Evolutionary conservation across 2,113 vertebrate species (phyloP), one percentile per base, ranked within the genome.

Genomic region (Petroica traversi): DNA sequence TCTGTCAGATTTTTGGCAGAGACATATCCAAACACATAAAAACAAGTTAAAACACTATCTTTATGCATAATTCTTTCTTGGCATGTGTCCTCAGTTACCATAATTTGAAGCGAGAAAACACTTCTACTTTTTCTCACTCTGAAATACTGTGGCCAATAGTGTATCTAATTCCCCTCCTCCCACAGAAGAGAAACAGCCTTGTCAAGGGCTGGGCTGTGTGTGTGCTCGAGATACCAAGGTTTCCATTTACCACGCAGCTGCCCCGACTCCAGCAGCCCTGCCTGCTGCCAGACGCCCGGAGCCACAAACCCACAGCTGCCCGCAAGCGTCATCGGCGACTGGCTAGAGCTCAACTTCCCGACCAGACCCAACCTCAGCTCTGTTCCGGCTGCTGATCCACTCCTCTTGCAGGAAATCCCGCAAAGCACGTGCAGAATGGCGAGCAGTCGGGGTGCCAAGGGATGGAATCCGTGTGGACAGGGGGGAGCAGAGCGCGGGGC

Each of bases 11-110:
- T 98, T 97, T 96, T 98, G 98, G 97, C 98, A 98, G 85, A 95
- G 72, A 76, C 46, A 88, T 85, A 96, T 93, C 91, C 87, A 97
- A 98, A 98, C 97, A 98, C 95, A 97, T 92, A 97, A 97, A 98
- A 98, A 97, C 97, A 98, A 95, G 93, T 96, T 98, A 97, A 98
- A 98, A 98, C 96, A 97, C 92, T 96, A 96, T 98, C 96, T 98
- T 98, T 97, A 96, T 97, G 87, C 86, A 95, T 97, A 98, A 97
- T 98, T 97, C 96, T 97, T 96, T 98, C 93, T 98, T 98, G 97
- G 97, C 97, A 87, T 80, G 85, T 75, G 87, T 95, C 95, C 94
- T 94, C 89, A 91, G 82, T 97, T 97, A 96, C 96, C 94, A 96
- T 71, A 94, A 93, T 95, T 95, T 97, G 89, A 93, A 98, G 97